Evolutionary conservation across 30 jellyfish, hydroid and myxozoan genomes (phyloP), one percentile per base, ranked within the genome.

Genomic region (Cassiopea andromeda): DNA sequence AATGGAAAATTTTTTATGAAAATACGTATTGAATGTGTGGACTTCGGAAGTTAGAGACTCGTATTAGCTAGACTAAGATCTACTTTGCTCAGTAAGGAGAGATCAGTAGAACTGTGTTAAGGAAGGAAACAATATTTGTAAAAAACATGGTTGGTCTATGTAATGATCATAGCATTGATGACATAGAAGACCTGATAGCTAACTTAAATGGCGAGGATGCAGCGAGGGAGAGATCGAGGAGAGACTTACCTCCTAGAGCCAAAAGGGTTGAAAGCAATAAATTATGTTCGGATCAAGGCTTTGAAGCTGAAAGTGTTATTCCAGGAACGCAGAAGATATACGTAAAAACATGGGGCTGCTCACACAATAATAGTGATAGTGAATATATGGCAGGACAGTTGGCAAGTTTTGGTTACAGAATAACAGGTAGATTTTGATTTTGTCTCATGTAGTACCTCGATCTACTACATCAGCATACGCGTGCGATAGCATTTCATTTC

Each of bases 351-450:
- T 94, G 98, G 98, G 98, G 98, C 14, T 94, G 98, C 73, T 82
- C 98, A 3, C 98, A 94, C 54, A 94, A 94, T 59, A 94, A 87
- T 87, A 94, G 98, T 85, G 98, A 94, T 71, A 71, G 98, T 66
- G 98, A 94, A 87, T 94, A 94, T 61, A 94, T 94, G 98, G 97
- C 97, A 4, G 98, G 98, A 48, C 97, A 86, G 54, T 71, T 94
- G 84, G 97, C 95, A 15, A 82, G 97, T 50, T 94, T 57, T 90
- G 98, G 98, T 1, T 94, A 86, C 70, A 78, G 80, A 49, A 83
- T 94, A 10, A 94, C 97, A 46, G 95, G 95, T 87, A 61, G 19
- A 1, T 61, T 2, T 6, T 14, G 19, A 10, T 19, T 2, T 9
- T 50, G 64, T 50, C 5, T 50, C 5, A 2, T 2, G 8, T 5